Percentiles rank a stretch among this genome's conserved stretches.
Conservation (phyloP, 2,888 invertebrate genomes). For the Thumatha senex region DNA sequence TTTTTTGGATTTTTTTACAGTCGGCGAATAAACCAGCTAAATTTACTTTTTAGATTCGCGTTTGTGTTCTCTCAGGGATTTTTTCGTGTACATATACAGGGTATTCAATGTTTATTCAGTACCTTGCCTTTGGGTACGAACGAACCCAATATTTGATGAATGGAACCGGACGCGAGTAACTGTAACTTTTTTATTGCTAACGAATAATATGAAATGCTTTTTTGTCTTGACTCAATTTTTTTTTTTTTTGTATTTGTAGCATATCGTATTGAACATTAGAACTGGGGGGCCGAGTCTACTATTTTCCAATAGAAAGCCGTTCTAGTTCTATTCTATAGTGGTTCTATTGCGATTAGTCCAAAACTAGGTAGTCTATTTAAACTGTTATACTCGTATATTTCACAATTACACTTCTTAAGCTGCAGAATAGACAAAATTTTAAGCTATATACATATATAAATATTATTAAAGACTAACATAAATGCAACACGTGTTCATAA, state of each 20-base stretch:
- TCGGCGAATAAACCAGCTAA: slow-evolving; percentile 12
- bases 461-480: no score
- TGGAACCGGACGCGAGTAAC: not conserved
- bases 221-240: not conserved
- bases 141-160: not conserved
- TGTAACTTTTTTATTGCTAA: not conserved
- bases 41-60: slow-evolving; percentile 14
- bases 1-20: slow-evolving; percentile 15
- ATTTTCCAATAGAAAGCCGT: no score
- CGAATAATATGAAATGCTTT: not conserved
- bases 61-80: slow-evolving; percentile 3
- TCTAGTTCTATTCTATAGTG: no score
- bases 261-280: no score
- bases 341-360: no score
- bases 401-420: no score
- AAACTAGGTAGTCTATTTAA: no score
- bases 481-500: no score
- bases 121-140: not conserved
- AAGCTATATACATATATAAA: no score
- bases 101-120: slow-evolving; percentile 3
- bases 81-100: not conserved
- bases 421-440: no score
- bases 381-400: no score
- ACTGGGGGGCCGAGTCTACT: no score
- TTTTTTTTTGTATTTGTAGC: not conserved